Percentiles rank a stretch among this genome's conserved stretches.
These are phyloP conservation scores for Nymphalis polychloros DNA, from an alignment of 2,888 invertebrate genomes.

Conservation along the genomic window DNA sequence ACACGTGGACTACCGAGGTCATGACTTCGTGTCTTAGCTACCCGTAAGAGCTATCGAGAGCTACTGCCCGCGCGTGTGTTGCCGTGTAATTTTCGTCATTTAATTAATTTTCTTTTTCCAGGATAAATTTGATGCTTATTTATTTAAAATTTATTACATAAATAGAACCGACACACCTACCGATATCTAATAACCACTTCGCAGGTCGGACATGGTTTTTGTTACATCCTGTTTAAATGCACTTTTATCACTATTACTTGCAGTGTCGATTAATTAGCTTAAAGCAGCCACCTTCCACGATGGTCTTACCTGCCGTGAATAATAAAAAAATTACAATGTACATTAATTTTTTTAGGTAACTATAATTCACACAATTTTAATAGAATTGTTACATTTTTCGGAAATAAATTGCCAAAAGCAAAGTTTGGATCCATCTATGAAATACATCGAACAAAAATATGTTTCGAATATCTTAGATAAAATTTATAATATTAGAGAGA, in stretches of 20 bases:
- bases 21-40: too few species aligned
- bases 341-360: not conserved
- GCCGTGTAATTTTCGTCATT: too few species aligned
- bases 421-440: not conserved
- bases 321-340: not conserved
- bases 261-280: not conserved
- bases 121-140: too few species aligned
- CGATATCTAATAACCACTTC: too few species aligned
- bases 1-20: too few species aligned
- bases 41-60: too few species aligned
- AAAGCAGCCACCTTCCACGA: not conserved
- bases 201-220: too few species aligned
- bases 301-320: not conserved
- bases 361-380: not conserved
- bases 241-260: not conserved
- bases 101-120: too few species aligned
- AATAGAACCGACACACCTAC: too few species aligned
- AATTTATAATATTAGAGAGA: not conserved
- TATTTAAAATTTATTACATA: too few species aligned
- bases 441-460: constrained; percentile 1
- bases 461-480: not conserved
- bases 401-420: not conserved
- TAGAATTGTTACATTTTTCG: not conserved
- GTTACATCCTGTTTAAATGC: too few species aligned
- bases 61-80: too few species aligned